Conservation (phyloP, 37 sponge, comb jelly and placozoan genomes). For the Hormiphora californensis region DNA sequence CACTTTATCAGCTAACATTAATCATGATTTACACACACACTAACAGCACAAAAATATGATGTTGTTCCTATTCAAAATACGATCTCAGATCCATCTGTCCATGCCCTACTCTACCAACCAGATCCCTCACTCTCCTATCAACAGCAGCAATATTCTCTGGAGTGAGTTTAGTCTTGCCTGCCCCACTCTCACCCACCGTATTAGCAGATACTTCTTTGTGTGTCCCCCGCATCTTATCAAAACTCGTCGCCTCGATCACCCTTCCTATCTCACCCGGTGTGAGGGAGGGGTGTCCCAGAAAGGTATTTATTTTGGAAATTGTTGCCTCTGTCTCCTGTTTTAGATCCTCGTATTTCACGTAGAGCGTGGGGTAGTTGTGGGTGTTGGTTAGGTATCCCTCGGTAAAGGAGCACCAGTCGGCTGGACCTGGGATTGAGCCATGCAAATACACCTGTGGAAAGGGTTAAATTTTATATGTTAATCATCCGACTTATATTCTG, state of each 20-base stretch:
- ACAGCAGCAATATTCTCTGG: background rate
- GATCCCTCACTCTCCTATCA: background rate
- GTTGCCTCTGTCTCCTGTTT: background rate
- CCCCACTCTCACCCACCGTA: background rate
- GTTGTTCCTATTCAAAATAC: no score
- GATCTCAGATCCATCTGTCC: no score
- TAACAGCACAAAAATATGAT: no score
- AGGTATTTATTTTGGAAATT: background rate
- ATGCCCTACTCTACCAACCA: no score
- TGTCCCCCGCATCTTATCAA: background rate
- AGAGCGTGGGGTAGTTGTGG: background rate
- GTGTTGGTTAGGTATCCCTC: background rate
- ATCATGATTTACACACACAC: no score
- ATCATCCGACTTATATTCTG: no score
- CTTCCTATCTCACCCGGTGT: background rate
- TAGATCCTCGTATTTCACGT: background rate
- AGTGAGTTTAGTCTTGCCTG: background rate
- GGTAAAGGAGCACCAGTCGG: background rate
- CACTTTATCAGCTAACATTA: no score
- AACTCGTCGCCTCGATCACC: background rate
- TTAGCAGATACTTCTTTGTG: background rate
- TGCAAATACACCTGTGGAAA: background rate
- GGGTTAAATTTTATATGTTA: background rate
- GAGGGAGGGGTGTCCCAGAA: background rate
- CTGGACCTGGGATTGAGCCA: constrained; percentile 1